Percentiles rank a stretch among this genome's conserved stretches.
Conservation (phyloP, 2,113 vertebrate genomes). For the Scatophagus argus region DNA sequence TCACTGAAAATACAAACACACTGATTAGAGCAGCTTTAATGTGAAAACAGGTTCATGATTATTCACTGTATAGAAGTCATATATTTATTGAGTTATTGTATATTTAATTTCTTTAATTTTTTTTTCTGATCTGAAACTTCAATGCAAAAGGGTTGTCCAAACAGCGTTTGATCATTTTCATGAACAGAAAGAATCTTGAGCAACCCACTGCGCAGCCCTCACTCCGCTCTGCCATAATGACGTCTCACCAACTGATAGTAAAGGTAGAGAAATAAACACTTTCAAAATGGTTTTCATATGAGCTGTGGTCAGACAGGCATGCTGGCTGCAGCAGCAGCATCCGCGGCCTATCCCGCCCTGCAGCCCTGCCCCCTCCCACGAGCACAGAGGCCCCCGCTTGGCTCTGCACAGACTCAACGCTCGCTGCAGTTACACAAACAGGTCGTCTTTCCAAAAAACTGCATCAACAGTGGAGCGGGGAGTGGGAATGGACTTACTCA, state of each 20-base stretch:
- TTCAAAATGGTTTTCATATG: slow-evolving; percentile 62
- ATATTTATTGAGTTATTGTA: too few species aligned
- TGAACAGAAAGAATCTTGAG: not conserved
- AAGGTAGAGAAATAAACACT: slow-evolving; percentile 62
- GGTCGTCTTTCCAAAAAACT: slow-evolving; percentile 73
- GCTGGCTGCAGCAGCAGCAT: slow-evolving; percentile 34
- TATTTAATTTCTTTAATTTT: too few species aligned
- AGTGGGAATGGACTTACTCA: slow-evolving; percentile 63
- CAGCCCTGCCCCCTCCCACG: slow-evolving; percentile 14
- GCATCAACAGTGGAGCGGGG: slow-evolving; percentile 69
- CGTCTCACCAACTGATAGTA: slow-evolving; percentile 35
- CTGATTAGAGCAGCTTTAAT: too few species aligned
- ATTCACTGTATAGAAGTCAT: too few species aligned
- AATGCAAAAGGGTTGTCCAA: too few species aligned
- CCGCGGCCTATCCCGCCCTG: not conserved
- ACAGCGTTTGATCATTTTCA: not conserved
- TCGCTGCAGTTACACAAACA: slow-evolving; percentile 78
- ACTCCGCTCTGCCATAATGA: slow-evolving; percentile 18
- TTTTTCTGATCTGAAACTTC: too few species aligned
- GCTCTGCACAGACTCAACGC: slow-evolving; percentile 69
- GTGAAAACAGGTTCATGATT: too few species aligned
- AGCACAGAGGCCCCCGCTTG: slow-evolving; percentile 50
- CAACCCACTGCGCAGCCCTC: not conserved
- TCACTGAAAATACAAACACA: too few species aligned
- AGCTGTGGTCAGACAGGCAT: slow-evolving; percentile 37